Conservation (phyloP, 1,140 invertebrate genomes). For the Caenorhabditis tropicalis region DNA sequence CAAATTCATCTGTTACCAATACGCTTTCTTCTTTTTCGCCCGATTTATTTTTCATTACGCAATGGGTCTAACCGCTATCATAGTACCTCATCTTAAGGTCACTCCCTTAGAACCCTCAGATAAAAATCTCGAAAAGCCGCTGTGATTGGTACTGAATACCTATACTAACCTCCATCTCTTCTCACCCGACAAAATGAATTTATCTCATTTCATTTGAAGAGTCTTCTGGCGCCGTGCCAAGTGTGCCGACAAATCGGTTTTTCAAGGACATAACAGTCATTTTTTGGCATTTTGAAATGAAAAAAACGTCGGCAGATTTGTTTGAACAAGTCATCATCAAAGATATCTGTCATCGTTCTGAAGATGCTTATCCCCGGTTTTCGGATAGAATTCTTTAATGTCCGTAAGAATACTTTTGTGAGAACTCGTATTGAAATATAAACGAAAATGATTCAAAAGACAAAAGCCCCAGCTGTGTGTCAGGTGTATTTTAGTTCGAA, state of each 20-base stretch:
- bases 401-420: neutral
- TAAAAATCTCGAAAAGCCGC: slow-evolving; percentile 43
- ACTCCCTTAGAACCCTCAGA: neutral
- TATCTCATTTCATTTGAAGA: slow-evolving; percentile 33
- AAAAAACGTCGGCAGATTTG: slow-evolving; percentile 31
- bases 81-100: slow-evolving; percentile 32
- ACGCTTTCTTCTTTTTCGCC: neutral
- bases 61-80: slow-evolving; percentile 40
- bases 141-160: slow-evolving; percentile 1
- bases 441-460: neutral
- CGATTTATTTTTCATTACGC: slow-evolving; percentile 1
- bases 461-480: neutral
- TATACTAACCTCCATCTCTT: neutral
- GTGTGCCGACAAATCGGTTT: slow-evolving; percentile 15
- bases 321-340: slow-evolving; percentile 38
- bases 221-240: slow-evolving; percentile 34
- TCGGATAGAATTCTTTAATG: no score
- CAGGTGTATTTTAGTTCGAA: slow-evolving; percentile 7
- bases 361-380: neutral
- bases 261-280: slow-evolving; percentile 14
- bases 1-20: neutral
- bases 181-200: slow-evolving; percentile 8
- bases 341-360: neutral
- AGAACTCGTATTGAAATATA: neutral
- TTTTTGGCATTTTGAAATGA: neutral